Evolutionary conservation across 2,113 vertebrate genomes (phyloP), one percentile per base, ranked within the genome.

Genomic region (Saccopteryx leptura): DNA sequence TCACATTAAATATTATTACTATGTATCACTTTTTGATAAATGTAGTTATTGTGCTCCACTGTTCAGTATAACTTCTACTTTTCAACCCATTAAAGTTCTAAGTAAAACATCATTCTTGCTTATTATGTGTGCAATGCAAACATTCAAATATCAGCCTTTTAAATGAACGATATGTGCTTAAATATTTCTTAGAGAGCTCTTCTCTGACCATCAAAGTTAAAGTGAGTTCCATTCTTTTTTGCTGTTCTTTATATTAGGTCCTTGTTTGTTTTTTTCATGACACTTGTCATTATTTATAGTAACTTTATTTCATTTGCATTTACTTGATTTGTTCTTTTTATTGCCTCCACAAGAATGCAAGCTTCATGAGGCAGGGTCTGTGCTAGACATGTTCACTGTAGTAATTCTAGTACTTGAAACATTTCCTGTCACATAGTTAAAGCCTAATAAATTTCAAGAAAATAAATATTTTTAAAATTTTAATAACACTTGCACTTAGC

Each of bases 381-480:
- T 68, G 28, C 10, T 26, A 71, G 12, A 24, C 18, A 63, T 63
- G n/a, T 48, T 79, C 5, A 56, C 39, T 65, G 56, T 66, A 75
- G 2, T 65, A 82, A 66, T 72, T 11, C 18, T 90, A 93, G 4
- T 71, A 75, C 10, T 82, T 31, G 39, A 89, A 81, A 86, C 26
- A 63, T 78, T 84, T 17, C 31, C 19, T 91, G 6, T 2, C 66
- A 46, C 19, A n/a, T 72, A 71, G 13, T 75, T 71, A 65, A 50
- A 85, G 3, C 18, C 17, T 61, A 95, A 71, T 63, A 92, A 31
- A 58, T 54, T 54, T 94, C 9, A 75, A 50, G 8, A 54, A 9
- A 84, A 69, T 26, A 74, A 88, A 90, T 54, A 18, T 74, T 92
- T 19, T 79, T 33, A 80, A n/a, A 56, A 54, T 80, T 93, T 92